Percentiles rank a stretch among this genome's conserved stretches.
phyloP scores from a whole-genome alignment of 2,113 vertebrate genomes.

The Sprattus sprattus region DNA sequence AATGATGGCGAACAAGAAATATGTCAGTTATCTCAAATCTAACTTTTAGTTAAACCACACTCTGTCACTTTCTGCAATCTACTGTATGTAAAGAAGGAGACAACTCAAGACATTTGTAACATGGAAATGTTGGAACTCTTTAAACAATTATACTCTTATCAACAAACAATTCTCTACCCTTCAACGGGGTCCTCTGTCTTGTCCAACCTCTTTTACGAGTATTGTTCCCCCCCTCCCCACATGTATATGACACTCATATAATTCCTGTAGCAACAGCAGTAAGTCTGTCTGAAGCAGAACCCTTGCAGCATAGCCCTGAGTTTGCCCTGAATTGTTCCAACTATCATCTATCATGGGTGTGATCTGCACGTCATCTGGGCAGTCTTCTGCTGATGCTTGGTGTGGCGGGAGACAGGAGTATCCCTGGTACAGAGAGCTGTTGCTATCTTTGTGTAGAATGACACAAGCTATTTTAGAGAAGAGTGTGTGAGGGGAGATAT shows the following conservation, averaged over 20 bases:
- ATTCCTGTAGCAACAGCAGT: not conserved
- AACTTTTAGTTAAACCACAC: not conserved
- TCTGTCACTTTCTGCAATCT: not conserved
- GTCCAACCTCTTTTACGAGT: not conserved
- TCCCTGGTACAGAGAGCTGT: slow-evolving; percentile 29
- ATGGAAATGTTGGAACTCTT: not conserved
- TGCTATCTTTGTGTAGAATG: slow-evolving; percentile 68
- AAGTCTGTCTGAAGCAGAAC: not conserved
- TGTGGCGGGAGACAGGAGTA: slow-evolving; percentile 25
- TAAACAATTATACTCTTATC: not conserved
- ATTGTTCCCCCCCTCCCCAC: not conserved
- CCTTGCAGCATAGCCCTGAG: not conserved
- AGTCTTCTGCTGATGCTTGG: not conserved
- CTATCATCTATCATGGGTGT: not conserved
- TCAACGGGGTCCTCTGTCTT: not conserved
- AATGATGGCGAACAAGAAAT: not conserved
- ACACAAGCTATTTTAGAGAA: slow-evolving; percentile 72
- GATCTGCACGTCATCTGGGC: not conserved
- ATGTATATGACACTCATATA: not conserved
- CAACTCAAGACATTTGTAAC: not conserved
- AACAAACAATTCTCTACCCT: no score
- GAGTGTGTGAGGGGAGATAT: slow-evolving; percentile 67
- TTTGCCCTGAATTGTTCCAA: not conserved
- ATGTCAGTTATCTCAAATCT: not conserved
- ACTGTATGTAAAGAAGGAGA: not conserved